These are phyloP conservation scores for Sapayoa aenigma DNA, from an alignment of 2,113 vertebrate genomes.

Conservation along the genomic window DNA sequence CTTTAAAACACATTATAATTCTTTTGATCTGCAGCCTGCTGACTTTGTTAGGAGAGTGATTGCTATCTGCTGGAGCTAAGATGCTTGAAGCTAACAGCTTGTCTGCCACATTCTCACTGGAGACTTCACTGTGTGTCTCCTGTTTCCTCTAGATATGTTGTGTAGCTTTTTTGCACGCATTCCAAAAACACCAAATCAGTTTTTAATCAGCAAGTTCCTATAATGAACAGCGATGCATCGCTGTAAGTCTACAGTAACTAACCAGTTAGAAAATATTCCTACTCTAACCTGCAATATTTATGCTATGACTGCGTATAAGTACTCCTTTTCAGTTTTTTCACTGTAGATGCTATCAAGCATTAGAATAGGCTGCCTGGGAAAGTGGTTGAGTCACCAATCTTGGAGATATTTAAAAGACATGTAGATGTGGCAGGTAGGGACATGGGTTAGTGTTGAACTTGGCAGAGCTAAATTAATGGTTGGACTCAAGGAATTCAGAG, in stretches of 20 bases:
- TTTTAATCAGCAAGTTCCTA: background rate
- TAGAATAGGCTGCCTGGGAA: background rate
- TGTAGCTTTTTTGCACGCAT: background rate
- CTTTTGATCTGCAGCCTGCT: background rate
- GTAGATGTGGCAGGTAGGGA: background rate
- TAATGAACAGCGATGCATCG: background rate
- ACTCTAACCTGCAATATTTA: background rate
- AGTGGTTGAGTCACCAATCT: background rate
- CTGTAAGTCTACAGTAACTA: background rate
- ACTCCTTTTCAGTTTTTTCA: background rate
- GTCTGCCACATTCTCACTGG: background rate
- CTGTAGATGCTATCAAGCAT: background rate
- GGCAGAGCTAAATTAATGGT: background rate
- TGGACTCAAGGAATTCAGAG: background rate
- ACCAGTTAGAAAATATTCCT: background rate
- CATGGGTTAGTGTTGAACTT: background rate
- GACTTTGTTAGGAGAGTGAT: background rate
- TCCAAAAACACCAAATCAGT: background rate
- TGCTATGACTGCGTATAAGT: background rate
- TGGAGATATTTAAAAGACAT: background rate
- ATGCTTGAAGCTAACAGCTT: background rate
- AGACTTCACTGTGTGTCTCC: background rate
- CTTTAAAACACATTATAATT: background rate
- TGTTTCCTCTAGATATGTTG: background rate
- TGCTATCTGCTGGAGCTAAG: background rate